phyloP scores from a whole-genome alignment of 1,140 invertebrate species.

The Dysdera silvatica region DNA sequence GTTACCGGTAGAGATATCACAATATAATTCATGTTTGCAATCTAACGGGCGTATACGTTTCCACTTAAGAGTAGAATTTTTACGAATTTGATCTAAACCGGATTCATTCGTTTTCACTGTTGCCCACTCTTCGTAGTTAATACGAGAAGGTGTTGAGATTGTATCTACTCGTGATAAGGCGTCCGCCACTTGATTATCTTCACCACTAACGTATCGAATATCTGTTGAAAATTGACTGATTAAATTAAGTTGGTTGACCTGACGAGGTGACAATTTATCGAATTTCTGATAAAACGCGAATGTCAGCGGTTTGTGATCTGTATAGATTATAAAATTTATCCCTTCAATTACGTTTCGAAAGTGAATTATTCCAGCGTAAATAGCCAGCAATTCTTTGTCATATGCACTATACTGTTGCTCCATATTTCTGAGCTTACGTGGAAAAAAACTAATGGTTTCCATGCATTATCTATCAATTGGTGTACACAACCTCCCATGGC shows the following conservation, averaged over 20 bases:
- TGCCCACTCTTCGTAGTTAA: background rate
- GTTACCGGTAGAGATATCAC: background rate
- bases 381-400: slow-evolving; percentile 36
- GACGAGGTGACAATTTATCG: background rate
- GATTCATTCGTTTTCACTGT: background rate
- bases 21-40: background rate
- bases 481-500: slow-evolving; percentile 22
- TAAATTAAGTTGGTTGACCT: slow-evolving; percentile 37
- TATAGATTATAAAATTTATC: slow-evolving; percentile 34
- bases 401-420: slow-evolving; percentile 30
- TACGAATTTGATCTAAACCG: no score
- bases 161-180: background rate
- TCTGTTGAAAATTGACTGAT: slow-evolving; percentile 42
- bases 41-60: background rate
- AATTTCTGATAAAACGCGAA: slow-evolving; percentile 27
- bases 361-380: slow-evolving; percentile 33
- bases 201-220: slow-evolving; percentile 40
- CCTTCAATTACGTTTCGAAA: slow-evolving; percentile 39
- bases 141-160: background rate
- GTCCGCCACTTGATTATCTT: slow-evolving; percentile 35
- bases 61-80: background rate
- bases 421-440: slow-evolving; percentile 14
- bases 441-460: slow-evolving; percentile 28
- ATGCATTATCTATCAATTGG: background rate
- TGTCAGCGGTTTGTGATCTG: slow-evolving; percentile 38